Evolutionary conservation across 2,888 invertebrate species (phyloP).

Genomic region (Brachyptera putata): DNA sequence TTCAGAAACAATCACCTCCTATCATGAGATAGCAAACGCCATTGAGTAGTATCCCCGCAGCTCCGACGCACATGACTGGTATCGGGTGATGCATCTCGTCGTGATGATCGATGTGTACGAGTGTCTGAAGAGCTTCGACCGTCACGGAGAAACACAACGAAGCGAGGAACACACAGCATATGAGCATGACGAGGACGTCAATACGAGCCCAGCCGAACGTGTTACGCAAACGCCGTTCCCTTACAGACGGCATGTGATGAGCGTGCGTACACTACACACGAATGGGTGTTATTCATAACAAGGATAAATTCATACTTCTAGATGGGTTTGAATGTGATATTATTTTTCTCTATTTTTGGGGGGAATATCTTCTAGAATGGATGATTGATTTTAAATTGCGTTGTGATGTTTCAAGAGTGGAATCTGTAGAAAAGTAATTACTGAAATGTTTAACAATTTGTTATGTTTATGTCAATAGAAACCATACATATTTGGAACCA

Average conservation of each 20-base stretch:
- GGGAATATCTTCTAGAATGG: too few species aligned
- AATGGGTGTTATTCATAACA: too few species aligned
- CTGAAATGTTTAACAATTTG: too few species aligned
- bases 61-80: constrained; percentile 67
- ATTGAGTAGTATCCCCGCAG: constrained; percentile 66
- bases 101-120: constrained; percentile 68
- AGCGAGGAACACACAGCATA: constrained; percentile 75
- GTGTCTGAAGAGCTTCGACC: constrained; percentile 76
- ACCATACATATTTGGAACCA: too few species aligned
- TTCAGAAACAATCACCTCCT: constrained; percentile 70
- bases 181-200: constrained; percentile 78
- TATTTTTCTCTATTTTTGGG: too few species aligned
- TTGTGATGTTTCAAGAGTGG: too few species aligned
- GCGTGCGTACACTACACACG: not conserved
- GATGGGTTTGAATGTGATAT: too few species aligned
- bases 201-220: constrained; percentile 92
- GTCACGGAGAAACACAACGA: constrained; percentile 78
- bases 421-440: too few species aligned
- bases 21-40: constrained; percentile 74
- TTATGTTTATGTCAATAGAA: too few species aligned
- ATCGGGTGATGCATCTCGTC: constrained; percentile 71
- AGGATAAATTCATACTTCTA: too few species aligned
- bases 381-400: too few species aligned
- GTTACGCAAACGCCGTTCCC: constrained; percentile 67
- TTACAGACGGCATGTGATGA: not conserved